Evolutionary conservation across 2,888 invertebrate genomes (phyloP).

Genomic region (Alloscopus bannaensis): DNA sequence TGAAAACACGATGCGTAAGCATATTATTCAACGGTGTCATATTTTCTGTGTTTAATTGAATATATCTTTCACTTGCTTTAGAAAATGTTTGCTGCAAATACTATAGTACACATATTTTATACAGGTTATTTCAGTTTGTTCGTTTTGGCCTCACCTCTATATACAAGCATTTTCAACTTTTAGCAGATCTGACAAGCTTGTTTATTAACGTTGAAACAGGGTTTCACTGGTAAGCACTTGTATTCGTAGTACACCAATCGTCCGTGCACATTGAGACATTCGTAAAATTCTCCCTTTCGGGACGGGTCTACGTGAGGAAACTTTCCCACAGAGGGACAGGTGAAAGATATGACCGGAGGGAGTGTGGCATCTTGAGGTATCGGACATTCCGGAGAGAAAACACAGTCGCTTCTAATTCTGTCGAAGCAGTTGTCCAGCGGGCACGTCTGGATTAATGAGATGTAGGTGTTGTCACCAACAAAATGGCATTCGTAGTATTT

Average conservation of each 20-base stretch:
- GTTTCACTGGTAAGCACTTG: slow-evolving; percentile 39
- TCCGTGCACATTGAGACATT: slow-evolving; percentile 27
- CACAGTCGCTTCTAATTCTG: not conserved
- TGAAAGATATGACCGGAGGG: slow-evolving; percentile 11
- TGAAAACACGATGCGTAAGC: too few relatives aligned
- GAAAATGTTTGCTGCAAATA: too few relatives aligned
- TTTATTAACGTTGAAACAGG: slow-evolving; percentile 17
- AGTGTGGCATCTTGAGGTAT: not conserved
- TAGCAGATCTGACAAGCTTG: not conserved
- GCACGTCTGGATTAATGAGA: slow-evolving; percentile 21
- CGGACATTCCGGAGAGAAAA: slow-evolving; percentile 8
- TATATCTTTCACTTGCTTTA: too few relatives aligned
- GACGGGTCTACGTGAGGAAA: slow-evolving; percentile 36
- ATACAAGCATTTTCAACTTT: too few relatives aligned
- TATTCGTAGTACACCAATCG: slow-evolving; percentile 32
- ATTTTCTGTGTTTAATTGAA: too few relatives aligned
- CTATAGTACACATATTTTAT: too few relatives aligned
- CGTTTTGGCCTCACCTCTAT: too few relatives aligned
- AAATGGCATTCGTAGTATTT: slow-evolving; percentile 40
- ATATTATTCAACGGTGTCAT: too few relatives aligned
- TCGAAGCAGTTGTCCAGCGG: slow-evolving; percentile 37
- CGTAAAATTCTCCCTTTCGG: slow-evolving; percentile 32
- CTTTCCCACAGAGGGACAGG: slow-evolving; percentile 32
- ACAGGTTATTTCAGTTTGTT: too few relatives aligned
- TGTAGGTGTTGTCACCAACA: slow-evolving; percentile 32